Percentiles rank a stretch among this genome's conserved stretches.
These are phyloP conservation scores for Drosophila sp. DNA, from an alignment of 1,140 invertebrate species.

Conservation along the genomic window DNA sequence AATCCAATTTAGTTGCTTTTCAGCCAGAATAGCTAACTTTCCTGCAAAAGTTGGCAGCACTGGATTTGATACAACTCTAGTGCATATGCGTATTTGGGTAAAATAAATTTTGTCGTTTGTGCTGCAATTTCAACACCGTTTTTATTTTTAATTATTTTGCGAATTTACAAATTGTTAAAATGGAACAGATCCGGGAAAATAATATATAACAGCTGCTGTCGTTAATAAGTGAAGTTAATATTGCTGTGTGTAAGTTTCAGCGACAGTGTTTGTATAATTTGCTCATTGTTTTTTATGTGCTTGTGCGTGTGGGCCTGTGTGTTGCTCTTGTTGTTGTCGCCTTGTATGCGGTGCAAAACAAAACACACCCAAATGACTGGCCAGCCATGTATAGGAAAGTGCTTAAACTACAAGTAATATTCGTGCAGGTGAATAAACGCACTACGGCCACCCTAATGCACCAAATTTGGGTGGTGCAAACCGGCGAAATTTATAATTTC, in stretches of 20 bases:
- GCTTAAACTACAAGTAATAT: background rate
- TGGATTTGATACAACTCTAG: slow-evolving; percentile 46
- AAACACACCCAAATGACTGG: slow-evolving; percentile 56
- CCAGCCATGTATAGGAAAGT: background rate
- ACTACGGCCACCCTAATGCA: slow-evolving; percentile 25
- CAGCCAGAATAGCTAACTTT: no score
- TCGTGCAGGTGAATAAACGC: slow-evolving; percentile 11
- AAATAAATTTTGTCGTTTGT: slow-evolving; percentile 41
- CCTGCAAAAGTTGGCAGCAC: no score
- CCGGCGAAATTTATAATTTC: slow-evolving; percentile 37
- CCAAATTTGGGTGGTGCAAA: slow-evolving; percentile 9
- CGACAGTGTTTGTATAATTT: slow-evolving; percentile 43
- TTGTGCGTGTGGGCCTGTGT: slow-evolving; percentile 19
- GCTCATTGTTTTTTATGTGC: slow-evolving; percentile 44
- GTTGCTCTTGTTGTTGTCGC: slow-evolving; percentile 31
- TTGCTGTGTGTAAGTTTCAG: slow-evolving; percentile 44
- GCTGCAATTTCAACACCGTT: slow-evolving; percentile 29
- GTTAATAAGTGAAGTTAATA: slow-evolving; percentile 15
- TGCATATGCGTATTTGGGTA: slow-evolving; percentile 57
- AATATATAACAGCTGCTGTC: slow-evolving; percentile 33
- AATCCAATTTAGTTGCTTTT: no score
- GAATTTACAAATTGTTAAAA: slow-evolving; percentile 28
- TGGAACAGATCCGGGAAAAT: slow-evolving; percentile 30
- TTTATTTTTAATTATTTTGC: slow-evolving; percentile 31
- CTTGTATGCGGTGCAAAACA: slow-evolving; percentile 54